Evolutionary conservation across 2,113 vertebrate species (phyloP).

Genomic region (Crotalus viridis): DNA sequence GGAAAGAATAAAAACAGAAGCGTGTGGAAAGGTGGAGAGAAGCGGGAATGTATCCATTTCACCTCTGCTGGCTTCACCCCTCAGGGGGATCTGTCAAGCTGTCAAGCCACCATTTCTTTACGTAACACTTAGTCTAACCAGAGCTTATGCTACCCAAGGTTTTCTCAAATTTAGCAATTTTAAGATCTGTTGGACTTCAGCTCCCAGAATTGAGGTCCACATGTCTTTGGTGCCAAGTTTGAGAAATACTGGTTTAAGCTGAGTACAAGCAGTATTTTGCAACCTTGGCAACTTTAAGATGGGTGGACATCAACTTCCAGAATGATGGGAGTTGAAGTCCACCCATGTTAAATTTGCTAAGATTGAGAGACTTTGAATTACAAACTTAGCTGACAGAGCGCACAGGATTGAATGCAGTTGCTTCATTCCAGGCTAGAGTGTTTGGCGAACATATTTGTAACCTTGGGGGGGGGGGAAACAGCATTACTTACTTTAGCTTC

Average conservation of each 20-base stretch:
- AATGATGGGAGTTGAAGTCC: too few relatives aligned
- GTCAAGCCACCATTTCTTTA: not conserved
- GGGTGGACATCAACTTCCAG: too few relatives aligned
- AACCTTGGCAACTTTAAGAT: too few relatives aligned
- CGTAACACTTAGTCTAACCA: not conserved
- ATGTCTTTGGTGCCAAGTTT: not conserved
- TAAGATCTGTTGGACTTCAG: not conserved
- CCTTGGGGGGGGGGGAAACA: not conserved
- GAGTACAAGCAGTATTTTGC: not conserved
- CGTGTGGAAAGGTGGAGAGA: not conserved
- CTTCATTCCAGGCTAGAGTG: not conserved
- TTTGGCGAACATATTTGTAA: not conserved
- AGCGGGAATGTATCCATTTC: not conserved
- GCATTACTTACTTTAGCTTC: conserved; percentile 34
- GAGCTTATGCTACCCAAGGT: not conserved
- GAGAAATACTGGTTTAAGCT: not conserved
- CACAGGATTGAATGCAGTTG: not conserved
- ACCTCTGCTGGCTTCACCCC: not conserved
- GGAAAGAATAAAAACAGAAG: not conserved
- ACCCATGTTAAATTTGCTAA: not conserved
- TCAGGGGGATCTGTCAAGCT: not conserved
- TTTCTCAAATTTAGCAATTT: not conserved
- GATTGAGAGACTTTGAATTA: not conserved
- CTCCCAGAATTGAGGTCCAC: not conserved
- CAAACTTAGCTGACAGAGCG: not conserved